These are phyloP conservation scores for Galaxea fascicularis DNA, from an alignment of 92 coral and sea anemone species.

Conservation along the genomic window DNA sequence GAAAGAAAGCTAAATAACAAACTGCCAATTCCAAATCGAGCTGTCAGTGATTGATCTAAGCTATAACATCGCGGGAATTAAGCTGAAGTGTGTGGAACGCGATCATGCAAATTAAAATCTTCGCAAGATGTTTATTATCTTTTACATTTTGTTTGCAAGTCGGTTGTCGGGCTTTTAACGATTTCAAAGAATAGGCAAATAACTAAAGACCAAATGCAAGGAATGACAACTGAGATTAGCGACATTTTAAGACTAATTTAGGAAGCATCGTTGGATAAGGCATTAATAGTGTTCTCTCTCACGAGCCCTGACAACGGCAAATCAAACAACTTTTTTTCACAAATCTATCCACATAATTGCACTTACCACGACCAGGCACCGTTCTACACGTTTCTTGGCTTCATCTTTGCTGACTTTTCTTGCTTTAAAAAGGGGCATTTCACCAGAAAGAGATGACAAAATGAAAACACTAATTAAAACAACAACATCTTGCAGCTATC, in stretches of 20 bases:
- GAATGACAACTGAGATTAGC: slow-evolving; percentile 1
- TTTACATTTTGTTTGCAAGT: not conserved
- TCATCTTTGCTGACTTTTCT: slow-evolving; percentile 91
- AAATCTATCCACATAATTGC: not conserved
- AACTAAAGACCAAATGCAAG: not conserved
- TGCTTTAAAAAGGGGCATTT: slow-evolving; percentile 91
- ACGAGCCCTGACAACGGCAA: not conserved
- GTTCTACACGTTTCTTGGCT: slow-evolving; percentile 80
- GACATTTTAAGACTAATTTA: not conserved
- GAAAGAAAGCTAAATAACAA: not conserved
- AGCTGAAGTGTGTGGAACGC: not conserved
- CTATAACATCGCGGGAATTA: not conserved
- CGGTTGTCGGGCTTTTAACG: not conserved
- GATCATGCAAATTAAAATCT: not conserved
- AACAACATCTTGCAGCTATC: slow-evolving; percentile 2
- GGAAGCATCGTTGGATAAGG: slow-evolving; percentile 5
- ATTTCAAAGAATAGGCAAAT: not conserved
- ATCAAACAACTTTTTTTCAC: not conserved
- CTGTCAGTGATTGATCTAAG: not conserved
- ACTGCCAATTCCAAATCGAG: not conserved
- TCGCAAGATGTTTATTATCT: not conserved
- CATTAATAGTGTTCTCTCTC: not conserved
- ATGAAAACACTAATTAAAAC: not conserved
- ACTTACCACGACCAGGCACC: slow-evolving; percentile 89
- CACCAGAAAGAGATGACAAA: not conserved